A percentile compares a stretch with the other conserved stretches of the same genome.
Conservation (phyloP, 1,140 invertebrate species). For the Hydropsyche tenuis region DNA sequence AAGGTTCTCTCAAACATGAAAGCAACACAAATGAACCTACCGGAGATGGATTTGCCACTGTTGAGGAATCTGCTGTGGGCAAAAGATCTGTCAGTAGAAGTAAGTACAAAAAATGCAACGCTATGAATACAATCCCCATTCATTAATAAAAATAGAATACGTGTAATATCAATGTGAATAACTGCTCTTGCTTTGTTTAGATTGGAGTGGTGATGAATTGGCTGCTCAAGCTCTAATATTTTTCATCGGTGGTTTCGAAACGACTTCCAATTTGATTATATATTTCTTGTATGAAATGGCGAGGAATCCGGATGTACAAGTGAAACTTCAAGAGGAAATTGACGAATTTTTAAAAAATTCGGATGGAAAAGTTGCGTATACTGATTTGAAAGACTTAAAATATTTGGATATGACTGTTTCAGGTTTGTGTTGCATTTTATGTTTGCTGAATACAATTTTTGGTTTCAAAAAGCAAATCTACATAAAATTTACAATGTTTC, state of each 20-base stretch:
- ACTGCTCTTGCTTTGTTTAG: conserved; percentile 25
- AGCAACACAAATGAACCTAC: conserved; percentile 48
- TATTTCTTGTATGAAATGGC: conserved; percentile 65
- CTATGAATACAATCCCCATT: too few relatives aligned
- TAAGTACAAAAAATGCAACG: not conserved
- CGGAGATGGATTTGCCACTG: conserved; percentile 53
- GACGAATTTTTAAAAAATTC: conserved; percentile 48
- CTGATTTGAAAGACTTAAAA: conserved; percentile 50
- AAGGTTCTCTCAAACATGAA: conserved; percentile 48
- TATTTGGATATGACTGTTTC: conserved; percentile 52
- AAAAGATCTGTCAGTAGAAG: conserved; percentile 45
- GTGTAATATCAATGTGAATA: too few relatives aligned
- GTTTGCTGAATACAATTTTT: too few relatives aligned
- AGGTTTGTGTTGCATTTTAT: not conserved
- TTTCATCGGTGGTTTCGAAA: conserved; percentile 68
- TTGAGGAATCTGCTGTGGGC: conserved; percentile 51
- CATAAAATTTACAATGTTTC: too few relatives aligned
- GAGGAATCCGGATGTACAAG: conserved; percentile 64
- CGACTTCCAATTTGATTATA: conserved; percentile 64
- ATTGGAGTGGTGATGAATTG: conserved; percentile 50
- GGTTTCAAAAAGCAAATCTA: too few relatives aligned
- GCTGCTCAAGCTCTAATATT: conserved; percentile 65
- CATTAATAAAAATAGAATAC: too few relatives aligned
- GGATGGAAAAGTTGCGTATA: conserved; percentile 45
- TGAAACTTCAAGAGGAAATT: conserved; percentile 66